Evolutionary conservation across 2,113 vertebrate species (phyloP).

Genomic region (Globicephala melas): DNA sequence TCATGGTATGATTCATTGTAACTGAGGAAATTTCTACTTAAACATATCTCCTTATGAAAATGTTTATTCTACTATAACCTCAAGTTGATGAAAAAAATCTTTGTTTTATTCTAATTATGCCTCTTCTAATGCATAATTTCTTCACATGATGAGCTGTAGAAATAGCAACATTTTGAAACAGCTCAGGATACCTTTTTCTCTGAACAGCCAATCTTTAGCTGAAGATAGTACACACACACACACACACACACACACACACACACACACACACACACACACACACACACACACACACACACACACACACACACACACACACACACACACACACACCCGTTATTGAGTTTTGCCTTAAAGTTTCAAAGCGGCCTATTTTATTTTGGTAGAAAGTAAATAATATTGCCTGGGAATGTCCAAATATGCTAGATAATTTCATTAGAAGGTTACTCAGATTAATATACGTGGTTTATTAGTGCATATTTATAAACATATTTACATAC

Average conservation of each 20-base stretch:
- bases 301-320: no score
- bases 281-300: background rate
- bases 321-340: background rate
- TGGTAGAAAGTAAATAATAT: background rate
- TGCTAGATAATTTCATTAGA: background rate
- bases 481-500: background rate
- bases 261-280: no score
- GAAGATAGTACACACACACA: background rate
- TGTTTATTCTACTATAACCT: background rate
- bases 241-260: background rate
- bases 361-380: background rate
- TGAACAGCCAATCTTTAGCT: background rate
- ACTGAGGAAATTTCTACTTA: background rate
- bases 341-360: background rate
- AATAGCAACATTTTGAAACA: background rate
- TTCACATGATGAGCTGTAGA: background rate
- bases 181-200: background rate
- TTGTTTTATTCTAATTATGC: background rate
- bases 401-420: background rate
- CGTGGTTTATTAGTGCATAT: background rate
- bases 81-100: background rate
- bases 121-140: background rate
- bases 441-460: background rate
- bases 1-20: background rate
- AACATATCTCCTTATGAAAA: background rate